Percentiles rank a stretch among this genome's conserved stretches.
These are phyloP conservation scores for Dendrocincla tyrannina DNA, from an alignment of 2,797 vertebrate species.

Conservation along the genomic window DNA sequence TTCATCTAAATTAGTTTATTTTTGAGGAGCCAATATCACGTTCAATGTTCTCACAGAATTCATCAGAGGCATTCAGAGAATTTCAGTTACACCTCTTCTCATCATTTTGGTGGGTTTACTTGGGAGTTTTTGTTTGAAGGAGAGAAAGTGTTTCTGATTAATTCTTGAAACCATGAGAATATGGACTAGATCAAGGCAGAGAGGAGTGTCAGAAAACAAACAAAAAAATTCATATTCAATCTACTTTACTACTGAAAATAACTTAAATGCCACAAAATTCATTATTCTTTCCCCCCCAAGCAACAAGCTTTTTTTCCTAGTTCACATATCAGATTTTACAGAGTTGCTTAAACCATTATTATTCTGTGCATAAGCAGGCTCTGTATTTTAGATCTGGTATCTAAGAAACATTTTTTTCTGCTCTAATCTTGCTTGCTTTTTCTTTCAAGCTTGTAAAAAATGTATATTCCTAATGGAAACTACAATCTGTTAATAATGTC, in stretches of 20 bases:
- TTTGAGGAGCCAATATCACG: neutral
- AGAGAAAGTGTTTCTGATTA: neutral
- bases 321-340: neutral
- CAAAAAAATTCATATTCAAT: neutral
- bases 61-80: neutral
- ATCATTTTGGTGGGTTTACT: neutral
- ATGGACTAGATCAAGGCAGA: neutral
- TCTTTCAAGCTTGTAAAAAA: neutral
- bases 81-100: neutral
- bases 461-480: neutral
- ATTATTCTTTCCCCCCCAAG: neutral
- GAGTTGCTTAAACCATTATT: neutral
- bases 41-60: neutral
- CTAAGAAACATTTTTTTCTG: neutral
- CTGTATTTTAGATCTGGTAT: neutral
- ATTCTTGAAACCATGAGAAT: neutral
- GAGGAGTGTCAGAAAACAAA: neutral
- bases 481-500: neutral
- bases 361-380: neutral
- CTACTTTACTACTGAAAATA: neutral
- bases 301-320: neutral
- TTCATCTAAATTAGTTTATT: neutral
- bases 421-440: neutral
- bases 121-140: neutral
- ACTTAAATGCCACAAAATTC: neutral